These are phyloP conservation scores for Micrastur ruficollis DNA, from an alignment of 2,797 vertebrate species.

Conservation along the genomic window DNA sequence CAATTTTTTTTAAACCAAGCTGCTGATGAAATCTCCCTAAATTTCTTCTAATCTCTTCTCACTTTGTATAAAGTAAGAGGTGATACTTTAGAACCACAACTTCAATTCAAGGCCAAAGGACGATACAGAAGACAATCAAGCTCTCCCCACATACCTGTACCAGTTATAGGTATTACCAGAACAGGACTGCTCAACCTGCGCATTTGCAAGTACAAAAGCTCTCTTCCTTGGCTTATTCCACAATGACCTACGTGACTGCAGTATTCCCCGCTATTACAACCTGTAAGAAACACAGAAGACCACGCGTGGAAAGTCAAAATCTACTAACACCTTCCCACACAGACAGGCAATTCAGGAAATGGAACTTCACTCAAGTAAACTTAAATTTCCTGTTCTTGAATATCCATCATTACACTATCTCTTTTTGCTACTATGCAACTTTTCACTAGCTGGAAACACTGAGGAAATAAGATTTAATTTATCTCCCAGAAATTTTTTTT, in stretches of 20 bases:
- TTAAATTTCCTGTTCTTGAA: not conserved
- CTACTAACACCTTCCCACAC: not conserved
- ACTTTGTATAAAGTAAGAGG: not conserved
- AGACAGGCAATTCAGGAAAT: not conserved
- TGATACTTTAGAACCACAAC: not conserved
- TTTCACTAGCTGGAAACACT: not conserved
- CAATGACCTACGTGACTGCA: not conserved
- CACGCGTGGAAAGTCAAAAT: not conserved
- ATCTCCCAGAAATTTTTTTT: no score
- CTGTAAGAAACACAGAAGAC: not conserved
- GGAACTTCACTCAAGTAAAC: not conserved
- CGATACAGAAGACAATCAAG: accelerated
- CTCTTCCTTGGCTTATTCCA: not conserved
- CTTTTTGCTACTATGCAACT: not conserved
- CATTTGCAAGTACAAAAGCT: not conserved
- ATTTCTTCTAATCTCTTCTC: not conserved
- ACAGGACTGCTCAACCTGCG: not conserved
- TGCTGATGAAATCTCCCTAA: not conserved
- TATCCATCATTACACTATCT: not conserved
- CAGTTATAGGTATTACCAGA: not conserved
- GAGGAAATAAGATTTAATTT: not conserved
- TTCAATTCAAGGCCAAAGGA: not conserved
- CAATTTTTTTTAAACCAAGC: not conserved
- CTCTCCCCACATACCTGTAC: not conserved
- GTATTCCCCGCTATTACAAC: not conserved